Conservation (phyloP, 2,888 invertebrate species). For the Germaria angustata region DNA sequence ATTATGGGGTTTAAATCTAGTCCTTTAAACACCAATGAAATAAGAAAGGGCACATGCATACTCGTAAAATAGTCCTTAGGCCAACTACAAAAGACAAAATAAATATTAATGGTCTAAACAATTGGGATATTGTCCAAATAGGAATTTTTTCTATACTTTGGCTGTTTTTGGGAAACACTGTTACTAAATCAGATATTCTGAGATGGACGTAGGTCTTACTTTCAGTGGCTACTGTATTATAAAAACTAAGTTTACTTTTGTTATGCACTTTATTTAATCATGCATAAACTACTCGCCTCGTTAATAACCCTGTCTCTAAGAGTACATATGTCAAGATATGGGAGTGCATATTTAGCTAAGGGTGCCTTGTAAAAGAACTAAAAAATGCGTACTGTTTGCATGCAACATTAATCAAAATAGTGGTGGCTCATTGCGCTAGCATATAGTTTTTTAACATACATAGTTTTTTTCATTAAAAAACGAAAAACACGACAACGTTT, state of each 20-base stretch:
- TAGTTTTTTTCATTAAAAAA: not conserved
- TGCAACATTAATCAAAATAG: slow-evolving; percentile 30
- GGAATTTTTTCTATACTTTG: too few relatives aligned
- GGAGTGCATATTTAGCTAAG: slow-evolving; percentile 32
- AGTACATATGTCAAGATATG: slow-evolving; percentile 54
- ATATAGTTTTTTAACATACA: not conserved
- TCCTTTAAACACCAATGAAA: too few relatives aligned
- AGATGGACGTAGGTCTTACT: too few relatives aligned
- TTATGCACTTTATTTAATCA: not conserved
- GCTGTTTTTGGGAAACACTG: too few relatives aligned
- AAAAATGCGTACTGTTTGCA: not conserved
- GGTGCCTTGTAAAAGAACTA: slow-evolving; percentile 19
- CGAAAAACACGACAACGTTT: not conserved
- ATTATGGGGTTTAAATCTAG: too few relatives aligned
- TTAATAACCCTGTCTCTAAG: not conserved
- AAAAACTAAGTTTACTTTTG: not conserved
- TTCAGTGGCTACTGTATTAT: not conserved
- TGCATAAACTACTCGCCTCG: not conserved
- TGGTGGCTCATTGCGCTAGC: slow-evolving; percentile 13
- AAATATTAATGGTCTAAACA: too few relatives aligned
- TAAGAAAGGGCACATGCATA: too few relatives aligned
- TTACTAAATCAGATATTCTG: too few relatives aligned
- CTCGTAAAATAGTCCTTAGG: too few relatives aligned
- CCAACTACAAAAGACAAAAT: too few relatives aligned
- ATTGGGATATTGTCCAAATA: too few relatives aligned